These are phyloP conservation scores for Dromas ardeola DNA, from an alignment of 2,113 vertebrate genomes.

Conservation along the genomic window DNA sequence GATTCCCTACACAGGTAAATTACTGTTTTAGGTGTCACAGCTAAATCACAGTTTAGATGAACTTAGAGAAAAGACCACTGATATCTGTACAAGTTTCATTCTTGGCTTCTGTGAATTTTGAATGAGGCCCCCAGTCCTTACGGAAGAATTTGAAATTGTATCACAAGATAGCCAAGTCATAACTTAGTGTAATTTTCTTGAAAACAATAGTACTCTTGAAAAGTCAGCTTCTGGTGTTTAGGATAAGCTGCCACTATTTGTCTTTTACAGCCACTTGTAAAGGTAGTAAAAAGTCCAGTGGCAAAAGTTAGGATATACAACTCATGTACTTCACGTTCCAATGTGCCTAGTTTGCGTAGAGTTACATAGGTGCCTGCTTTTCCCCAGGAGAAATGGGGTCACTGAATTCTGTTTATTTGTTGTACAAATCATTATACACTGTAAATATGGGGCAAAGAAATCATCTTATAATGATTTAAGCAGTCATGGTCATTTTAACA, in stretches of 20 bases:
- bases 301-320: not conserved
- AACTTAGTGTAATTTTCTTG: not conserved
- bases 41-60: not conserved
- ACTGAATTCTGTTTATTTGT: not conserved
- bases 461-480: not conserved
- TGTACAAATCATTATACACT: not conserved
- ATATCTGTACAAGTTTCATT: not conserved
- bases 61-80: not conserved
- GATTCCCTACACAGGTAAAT: slow-evolving; percentile 87
- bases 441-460: not conserved
- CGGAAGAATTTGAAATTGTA: not conserved
- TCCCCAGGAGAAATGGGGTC: not conserved
- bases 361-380: not conserved
- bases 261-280: not conserved
- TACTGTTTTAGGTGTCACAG: not conserved
- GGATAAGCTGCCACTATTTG: not conserved
- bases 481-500: not conserved
- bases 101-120: not conserved
- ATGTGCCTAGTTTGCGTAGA: not conserved
- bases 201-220: not conserved
- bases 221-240: not conserved
- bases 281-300: not conserved
- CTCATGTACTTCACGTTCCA: not conserved
- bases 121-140: not conserved
- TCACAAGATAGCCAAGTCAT: not conserved